Conservation (phyloP, 2,888 invertebrate genomes). For the Lypha dubia region DNA sequence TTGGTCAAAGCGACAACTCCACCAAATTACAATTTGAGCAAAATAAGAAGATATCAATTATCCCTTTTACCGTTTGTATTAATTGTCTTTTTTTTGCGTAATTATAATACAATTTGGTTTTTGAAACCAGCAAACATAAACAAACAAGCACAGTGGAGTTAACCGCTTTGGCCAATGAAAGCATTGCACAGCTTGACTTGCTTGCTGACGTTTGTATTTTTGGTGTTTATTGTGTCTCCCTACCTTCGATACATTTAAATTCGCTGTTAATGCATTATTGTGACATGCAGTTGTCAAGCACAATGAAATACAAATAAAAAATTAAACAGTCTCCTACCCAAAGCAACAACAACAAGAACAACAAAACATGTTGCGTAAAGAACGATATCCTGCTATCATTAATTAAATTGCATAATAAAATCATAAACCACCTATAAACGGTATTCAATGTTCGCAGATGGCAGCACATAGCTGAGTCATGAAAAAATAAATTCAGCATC, state of each 20-base stretch:
- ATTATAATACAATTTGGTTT: background rate
- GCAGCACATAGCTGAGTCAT: slow-evolving; percentile 25
- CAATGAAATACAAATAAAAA: slow-evolving; percentile 38
- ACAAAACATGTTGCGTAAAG: slow-evolving; percentile 29
- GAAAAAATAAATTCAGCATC: background rate
- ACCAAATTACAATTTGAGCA: too few relatives aligned
- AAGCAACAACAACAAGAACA: slow-evolving; percentile 9
- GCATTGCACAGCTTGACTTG: background rate
- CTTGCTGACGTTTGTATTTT: background rate
- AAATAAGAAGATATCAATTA: too few relatives aligned
- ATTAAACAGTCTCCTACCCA: slow-evolving; percentile 19
- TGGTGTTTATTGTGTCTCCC: background rate
- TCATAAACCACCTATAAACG: slow-evolving; percentile 68
- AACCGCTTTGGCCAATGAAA: background rate
- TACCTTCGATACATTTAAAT: background rate
- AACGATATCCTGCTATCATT: slow-evolving; percentile 59
- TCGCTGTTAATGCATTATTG: slow-evolving; percentile 55
- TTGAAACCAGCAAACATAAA: background rate
- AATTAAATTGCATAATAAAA: slow-evolving; percentile 70
- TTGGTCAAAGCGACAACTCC: too few relatives aligned
- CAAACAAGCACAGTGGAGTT: too few relatives aligned
- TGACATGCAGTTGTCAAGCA: slow-evolving; percentile 58
- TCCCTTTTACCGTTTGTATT: too few relatives aligned
- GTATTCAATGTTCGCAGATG: slow-evolving; percentile 34
- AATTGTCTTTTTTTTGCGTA: background rate